phyloP scores from a whole-genome alignment of 2,888 invertebrate species.

The Apantesis nais region DNA sequence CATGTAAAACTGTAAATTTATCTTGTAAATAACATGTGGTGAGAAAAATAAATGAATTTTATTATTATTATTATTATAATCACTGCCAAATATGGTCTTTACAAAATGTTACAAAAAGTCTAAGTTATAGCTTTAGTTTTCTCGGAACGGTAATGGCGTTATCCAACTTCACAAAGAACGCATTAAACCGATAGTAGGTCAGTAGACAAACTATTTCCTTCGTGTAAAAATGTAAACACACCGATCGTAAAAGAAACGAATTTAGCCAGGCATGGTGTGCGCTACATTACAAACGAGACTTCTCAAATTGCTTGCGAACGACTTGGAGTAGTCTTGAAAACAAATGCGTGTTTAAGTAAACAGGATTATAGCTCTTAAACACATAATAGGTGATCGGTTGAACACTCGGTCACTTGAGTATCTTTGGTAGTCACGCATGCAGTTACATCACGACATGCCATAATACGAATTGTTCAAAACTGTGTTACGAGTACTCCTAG shows the following conservation, averaged over 20 bases:
- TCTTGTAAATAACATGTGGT: too few species aligned
- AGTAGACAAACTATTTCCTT: slow-evolving; percentile 62
- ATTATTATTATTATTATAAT: too few species aligned
- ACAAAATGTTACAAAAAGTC: slow-evolving; percentile 22
- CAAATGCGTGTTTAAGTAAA: slow-evolving; percentile 44
- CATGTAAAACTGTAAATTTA: too few species aligned
- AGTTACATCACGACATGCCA: slow-evolving; percentile 38
- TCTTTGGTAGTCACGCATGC: slow-evolving; percentile 43
- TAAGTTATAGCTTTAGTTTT: slow-evolving; percentile 24
- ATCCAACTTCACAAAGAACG: slow-evolving; percentile 47
- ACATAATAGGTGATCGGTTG: slow-evolving; percentile 40
- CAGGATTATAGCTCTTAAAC: slow-evolving; percentile 40
- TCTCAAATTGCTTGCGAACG: slow-evolving; percentile 51
- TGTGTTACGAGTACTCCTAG: slow-evolving; percentile 10
- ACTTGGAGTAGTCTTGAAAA: slow-evolving; percentile 46
- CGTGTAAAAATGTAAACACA: slow-evolving; percentile 69
- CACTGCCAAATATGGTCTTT: slow-evolving; percentile 23
- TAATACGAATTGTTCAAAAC: slow-evolving; percentile 29
- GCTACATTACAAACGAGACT: slow-evolving; percentile 49
- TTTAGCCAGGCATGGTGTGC: slow-evolving; percentile 57
- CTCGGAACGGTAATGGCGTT: slow-evolving; percentile 24
- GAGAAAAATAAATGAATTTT: too few species aligned
- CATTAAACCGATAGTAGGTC: slow-evolving; percentile 59
- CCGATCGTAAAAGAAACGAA: slow-evolving; percentile 67
- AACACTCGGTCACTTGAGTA: slow-evolving; percentile 40